These are phyloP conservation scores for Anguilla obscura DNA, from an alignment of 2,797 vertebrate genomes.

Conservation along the genomic window DNA sequence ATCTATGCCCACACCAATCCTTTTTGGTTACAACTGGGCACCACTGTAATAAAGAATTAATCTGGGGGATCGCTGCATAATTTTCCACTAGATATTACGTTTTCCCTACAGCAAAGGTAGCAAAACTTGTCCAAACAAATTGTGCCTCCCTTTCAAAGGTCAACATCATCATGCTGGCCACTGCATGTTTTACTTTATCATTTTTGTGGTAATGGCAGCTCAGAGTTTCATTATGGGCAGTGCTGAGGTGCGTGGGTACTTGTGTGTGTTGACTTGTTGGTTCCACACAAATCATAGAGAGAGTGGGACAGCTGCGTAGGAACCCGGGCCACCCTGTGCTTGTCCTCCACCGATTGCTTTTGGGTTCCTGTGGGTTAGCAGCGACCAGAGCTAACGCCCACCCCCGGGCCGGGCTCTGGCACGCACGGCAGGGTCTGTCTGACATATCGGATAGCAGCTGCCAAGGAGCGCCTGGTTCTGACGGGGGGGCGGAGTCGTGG, in stretches of 20 bases:
- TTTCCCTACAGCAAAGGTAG: not conserved
- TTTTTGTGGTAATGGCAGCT: not conserved
- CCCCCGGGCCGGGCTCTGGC: not conserved
- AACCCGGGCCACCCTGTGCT: not conserved
- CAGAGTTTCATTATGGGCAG: not conserved
- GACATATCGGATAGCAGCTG: not conserved
- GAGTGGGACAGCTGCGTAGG: not conserved
- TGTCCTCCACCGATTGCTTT: not conserved
- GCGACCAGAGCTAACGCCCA: not conserved
- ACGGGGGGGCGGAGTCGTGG: not conserved
- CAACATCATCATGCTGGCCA: not conserved
- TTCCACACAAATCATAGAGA: not conserved
- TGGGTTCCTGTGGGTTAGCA: not conserved
- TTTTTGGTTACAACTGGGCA: too few species aligned
- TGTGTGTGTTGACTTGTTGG: not conserved
- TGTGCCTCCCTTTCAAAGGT: not conserved
- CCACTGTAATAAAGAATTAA: too few species aligned
- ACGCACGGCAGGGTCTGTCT: not conserved
- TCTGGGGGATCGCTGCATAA: not conserved
- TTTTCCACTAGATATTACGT: not conserved
- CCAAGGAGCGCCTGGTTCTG: not conserved
- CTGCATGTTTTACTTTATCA: not conserved
- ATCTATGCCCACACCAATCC: too few species aligned
- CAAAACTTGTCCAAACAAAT: not conserved
- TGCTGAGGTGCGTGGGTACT: not conserved